Conservation (phyloP, 2,797 vertebrate species). For the Sebastolobus alascanus region DNA sequence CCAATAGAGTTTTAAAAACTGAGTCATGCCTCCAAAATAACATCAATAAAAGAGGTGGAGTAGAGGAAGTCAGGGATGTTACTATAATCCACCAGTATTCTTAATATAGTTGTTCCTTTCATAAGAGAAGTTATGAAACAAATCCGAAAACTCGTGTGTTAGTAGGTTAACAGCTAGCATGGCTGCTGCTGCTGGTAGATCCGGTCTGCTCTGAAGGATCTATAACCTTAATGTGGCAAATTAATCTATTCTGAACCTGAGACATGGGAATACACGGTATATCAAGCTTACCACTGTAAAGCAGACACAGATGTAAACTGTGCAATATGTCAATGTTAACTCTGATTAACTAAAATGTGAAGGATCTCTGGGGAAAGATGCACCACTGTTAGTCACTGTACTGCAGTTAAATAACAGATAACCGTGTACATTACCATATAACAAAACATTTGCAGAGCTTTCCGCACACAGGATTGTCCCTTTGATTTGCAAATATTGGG, state of each 20-base stretch:
- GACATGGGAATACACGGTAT: neutral
- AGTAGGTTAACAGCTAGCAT: neutral
- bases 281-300: neutral
- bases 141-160: neutral
- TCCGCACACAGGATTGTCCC: neutral
- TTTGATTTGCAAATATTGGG: slow-evolving; percentile 1
- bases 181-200: neutral
- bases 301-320: slow-evolving; percentile 8
- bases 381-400: neutral
- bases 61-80: neutral
- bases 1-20: neutral
- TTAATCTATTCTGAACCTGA: neutral
- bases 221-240: neutral
- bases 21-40: neutral
- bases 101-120: neutral
- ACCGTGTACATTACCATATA: neutral
- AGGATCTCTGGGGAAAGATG: neutral
- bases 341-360: neutral
- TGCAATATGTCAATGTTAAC: neutral
- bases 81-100: neutral
- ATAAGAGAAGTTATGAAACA: neutral
- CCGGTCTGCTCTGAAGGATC: neutral
- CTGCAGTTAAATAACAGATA: neutral
- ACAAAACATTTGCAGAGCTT: neutral
- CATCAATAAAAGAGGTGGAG: neutral